Evolutionary conservation across 2,888 invertebrate species (phyloP).

Genomic region (Hedychridium roseum): DNA sequence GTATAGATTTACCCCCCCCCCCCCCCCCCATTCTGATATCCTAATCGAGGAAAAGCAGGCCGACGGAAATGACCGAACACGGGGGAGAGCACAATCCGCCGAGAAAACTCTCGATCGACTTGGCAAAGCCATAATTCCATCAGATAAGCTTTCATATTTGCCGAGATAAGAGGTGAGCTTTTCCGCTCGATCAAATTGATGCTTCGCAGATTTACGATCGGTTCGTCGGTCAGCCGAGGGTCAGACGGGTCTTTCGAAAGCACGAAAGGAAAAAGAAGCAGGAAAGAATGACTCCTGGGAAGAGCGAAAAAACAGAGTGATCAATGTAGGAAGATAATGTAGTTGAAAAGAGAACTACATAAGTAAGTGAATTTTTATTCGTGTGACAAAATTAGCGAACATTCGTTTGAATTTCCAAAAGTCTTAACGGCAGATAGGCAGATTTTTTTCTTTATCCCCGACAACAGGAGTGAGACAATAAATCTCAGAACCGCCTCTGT

Average conservation of each 20-base stretch:
- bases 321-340: background rate
- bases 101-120: conserved; percentile 14
- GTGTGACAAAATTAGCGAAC: too few relatives aligned
- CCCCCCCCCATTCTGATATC: too few relatives aligned
- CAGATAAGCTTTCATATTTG: conserved; percentile 26
- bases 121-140: conserved; percentile 18
- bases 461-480: too few relatives aligned
- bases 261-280: background rate
- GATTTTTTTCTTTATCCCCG: too few relatives aligned
- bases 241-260: background rate
- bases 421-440: too few relatives aligned
- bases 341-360: too few relatives aligned
- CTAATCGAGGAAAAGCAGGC: conserved; percentile 36
- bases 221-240: background rate
- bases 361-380: too few relatives aligned
- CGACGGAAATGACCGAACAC: conserved; percentile 25
- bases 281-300: too few relatives aligned
- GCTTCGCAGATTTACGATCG: conserved; percentile 31
- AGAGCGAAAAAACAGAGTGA: conserved; percentile 1
- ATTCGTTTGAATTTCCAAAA: too few relatives aligned
- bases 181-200: conserved; percentile 22
- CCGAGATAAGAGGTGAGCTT: conserved; percentile 17
- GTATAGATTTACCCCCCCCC: too few relatives aligned
- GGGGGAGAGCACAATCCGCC: conserved; percentile 2
- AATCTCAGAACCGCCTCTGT: too few relatives aligned